Evolutionary conservation across 2,797 vertebrate genomes (phyloP).

Genomic region (Dermochelys coriacea): DNA sequence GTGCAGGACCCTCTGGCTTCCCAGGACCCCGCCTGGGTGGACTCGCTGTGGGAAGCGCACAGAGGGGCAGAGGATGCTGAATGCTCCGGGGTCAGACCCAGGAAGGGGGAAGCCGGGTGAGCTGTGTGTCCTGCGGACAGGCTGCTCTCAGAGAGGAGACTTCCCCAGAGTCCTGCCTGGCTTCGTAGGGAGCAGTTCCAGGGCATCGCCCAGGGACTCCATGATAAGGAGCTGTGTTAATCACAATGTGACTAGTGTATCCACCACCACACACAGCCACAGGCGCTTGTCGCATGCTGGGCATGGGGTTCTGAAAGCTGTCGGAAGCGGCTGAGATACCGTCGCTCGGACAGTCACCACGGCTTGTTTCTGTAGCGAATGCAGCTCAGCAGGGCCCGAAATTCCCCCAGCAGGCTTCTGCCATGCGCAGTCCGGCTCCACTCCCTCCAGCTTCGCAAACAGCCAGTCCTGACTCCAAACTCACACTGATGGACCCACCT

Average conservation of each 20-base stretch:
- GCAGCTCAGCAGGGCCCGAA: neutral
- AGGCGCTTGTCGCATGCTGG: fast-evolving
- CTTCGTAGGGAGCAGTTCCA: no score
- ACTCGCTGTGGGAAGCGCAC: no score
- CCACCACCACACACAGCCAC: neutral
- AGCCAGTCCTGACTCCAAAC: neutral
- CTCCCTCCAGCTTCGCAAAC: neutral
- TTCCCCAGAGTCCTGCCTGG: no score
- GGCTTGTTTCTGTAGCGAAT: neutral
- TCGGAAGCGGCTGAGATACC: neutral
- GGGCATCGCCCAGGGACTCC: no score
- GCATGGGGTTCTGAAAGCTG: neutral
- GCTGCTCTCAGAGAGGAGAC: no score
- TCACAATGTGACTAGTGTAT: neutral
- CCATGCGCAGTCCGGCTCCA: fast-evolving
- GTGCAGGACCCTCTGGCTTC: no score
- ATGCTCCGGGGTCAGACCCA: no score
- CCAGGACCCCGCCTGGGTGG: no score
- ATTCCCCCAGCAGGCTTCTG: neutral
- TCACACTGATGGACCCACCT: neutral
- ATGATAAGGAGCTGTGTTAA: neutral
- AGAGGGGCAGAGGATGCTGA: no score
- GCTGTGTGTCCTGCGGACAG: no score
- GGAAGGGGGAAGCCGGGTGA: no score
- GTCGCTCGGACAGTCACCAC: neutral